phyloP scores from a whole-genome alignment of 2,888 invertebrate genomes.

The Ophioninae sp. region DNA sequence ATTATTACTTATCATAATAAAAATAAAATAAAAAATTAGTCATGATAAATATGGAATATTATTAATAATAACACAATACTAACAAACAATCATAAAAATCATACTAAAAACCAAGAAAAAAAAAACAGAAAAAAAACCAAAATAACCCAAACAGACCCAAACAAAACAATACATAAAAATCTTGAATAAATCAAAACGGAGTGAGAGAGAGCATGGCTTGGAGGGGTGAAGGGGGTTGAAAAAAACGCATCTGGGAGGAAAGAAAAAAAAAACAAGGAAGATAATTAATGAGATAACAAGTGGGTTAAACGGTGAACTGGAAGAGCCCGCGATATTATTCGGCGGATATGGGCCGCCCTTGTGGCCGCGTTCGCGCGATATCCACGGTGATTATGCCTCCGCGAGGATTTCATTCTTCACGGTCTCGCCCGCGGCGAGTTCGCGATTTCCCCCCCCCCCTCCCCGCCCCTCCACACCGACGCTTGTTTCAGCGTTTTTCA shows the following conservation, averaged over 20 bases:
- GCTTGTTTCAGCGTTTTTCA: constrained; percentile 16
- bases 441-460: constrained; percentile 26
- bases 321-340: constrained; percentile 58
- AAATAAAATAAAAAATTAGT: too few relatives aligned
- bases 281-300: constrained; percentile 70
- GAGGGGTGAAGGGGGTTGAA: constrained; percentile 1
- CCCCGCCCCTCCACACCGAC: constrained; percentile 6
- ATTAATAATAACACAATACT: too few relatives aligned
- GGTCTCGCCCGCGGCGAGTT: constrained; percentile 60
- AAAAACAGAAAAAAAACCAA: too few relatives aligned
- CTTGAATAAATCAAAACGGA: too few relatives aligned
- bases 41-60: too few relatives aligned
- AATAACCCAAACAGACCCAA: too few relatives aligned
- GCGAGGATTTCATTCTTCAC: constrained; percentile 69
- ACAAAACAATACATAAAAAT: too few relatives aligned
- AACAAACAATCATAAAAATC: too few relatives aligned
- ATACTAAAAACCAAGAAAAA: too few relatives aligned
- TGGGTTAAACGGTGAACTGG: constrained; percentile 52
- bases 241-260: constrained; percentile 17
- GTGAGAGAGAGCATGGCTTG: not conserved
- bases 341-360: constrained; percentile 52
- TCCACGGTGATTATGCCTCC: constrained; percentile 61
- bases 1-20: too few relatives aligned
- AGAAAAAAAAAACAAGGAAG: constrained; percentile 45
- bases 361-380: constrained; percentile 53